A percentile compares a stretch with the other conserved stretches of the same genome.
phyloP scores from a whole-genome alignment of 2,888 invertebrate species.

The Branchellion lobata region DNA sequence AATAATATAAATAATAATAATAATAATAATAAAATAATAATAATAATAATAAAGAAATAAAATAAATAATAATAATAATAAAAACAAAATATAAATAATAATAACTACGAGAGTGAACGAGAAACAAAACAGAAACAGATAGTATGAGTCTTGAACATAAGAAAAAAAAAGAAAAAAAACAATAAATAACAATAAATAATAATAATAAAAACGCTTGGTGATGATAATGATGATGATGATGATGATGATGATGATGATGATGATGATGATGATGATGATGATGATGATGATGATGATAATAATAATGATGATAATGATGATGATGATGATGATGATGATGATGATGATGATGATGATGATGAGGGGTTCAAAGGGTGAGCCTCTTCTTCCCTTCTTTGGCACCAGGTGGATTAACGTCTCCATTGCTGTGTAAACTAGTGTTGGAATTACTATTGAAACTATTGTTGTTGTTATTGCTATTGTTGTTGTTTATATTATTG shows the following conservation, averaged over 20 bases:
- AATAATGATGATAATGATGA: constrained; percentile 38
- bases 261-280: constrained; percentile 46
- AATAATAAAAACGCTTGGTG: neutral
- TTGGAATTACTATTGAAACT: neutral
- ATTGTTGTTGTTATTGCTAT: constrained; percentile 10
- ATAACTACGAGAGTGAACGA: neutral
- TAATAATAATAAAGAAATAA: neutral
- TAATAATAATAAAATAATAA: neutral
- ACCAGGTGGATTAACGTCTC: neutral
- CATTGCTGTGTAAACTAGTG: neutral
- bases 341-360: constrained; percentile 44
- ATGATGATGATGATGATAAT: constrained; percentile 43
- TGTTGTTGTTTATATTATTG: neutral
- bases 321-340: constrained; percentile 43
- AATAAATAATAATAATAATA: neutral
- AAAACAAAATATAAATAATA: neutral
- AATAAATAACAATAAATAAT: neutral
- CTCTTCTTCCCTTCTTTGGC: neutral
- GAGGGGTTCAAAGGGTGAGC: neutral
- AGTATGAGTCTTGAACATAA: neutral
- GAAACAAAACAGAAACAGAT: neutral
- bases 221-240: constrained; percentile 40
- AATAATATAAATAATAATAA: neutral
- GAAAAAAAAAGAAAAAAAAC: neutral
- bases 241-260: constrained; percentile 42